phyloP scores from a whole-genome alignment of 2,888 invertebrate species.

The Emmelina monodactyla region DNA sequence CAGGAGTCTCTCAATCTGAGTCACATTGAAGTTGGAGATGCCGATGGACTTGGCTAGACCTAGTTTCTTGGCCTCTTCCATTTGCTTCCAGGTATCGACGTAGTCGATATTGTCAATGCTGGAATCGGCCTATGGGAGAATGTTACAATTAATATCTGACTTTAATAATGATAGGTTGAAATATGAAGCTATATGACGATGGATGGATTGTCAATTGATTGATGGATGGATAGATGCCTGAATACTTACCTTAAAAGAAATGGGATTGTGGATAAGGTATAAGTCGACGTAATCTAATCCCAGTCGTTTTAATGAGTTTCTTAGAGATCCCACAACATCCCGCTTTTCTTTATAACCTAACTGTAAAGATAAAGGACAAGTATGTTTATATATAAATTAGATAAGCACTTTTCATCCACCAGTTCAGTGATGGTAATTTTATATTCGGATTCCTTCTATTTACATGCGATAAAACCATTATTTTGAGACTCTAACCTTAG shows the following conservation, averaged over 20 bases:
- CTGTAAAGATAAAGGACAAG: conserved; percentile 29
- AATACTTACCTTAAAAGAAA: conserved; percentile 38
- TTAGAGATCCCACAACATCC: conserved; percentile 30
- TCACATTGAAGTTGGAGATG: conserved; percentile 77
- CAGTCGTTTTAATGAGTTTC: conserved; percentile 45
- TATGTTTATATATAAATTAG: not conserved
- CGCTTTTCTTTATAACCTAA: conserved; percentile 30
- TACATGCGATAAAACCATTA: no score
- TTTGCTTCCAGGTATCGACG: conserved; percentile 74
- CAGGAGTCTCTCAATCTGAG: conserved; percentile 73
- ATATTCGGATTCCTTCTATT: no score
- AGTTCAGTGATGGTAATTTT: no score
- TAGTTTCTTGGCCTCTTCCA: conserved; percentile 72
- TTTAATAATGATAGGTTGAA: no score
- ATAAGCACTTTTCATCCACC: no score
- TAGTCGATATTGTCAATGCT: conserved; percentile 67
- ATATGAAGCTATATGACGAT: no score
- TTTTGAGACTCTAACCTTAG: conserved; percentile 38
- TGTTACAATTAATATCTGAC: no score
- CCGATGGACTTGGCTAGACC: conserved; percentile 75
- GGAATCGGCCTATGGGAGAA: not conserved
- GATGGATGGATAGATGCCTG: no score
- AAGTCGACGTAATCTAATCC: conserved; percentile 62
- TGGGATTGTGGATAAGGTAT: conserved; percentile 63
- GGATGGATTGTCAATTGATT: no score